A percentile compares a stretch with the other conserved stretches of the same genome.
phyloP scores from a whole-genome alignment of 2,113 vertebrate genomes.

The Cyanoramphus novaezelandiae region DNA sequence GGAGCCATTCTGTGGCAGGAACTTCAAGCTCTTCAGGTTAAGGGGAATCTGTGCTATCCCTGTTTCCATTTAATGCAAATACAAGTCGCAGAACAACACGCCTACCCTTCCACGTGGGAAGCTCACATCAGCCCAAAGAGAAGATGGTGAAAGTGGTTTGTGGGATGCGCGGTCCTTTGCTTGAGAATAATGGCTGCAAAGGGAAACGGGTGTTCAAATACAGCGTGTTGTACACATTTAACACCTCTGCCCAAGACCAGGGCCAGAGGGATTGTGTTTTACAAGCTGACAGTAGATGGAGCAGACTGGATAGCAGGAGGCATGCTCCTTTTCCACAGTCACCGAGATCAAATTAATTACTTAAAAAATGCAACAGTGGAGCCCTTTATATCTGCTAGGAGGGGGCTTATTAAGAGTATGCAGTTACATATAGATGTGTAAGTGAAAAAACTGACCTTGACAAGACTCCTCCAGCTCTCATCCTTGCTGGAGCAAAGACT shows the following conservation, averaged over 20 bases:
- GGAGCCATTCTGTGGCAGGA: not conserved
- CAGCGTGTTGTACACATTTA: accelerated
- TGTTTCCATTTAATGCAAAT: not conserved
- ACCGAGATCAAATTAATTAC: not conserved
- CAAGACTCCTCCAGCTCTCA: not conserved
- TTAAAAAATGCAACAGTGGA: not conserved
- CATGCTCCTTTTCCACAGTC: not conserved
- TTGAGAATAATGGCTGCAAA: not conserved
- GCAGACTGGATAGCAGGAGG: not conserved
- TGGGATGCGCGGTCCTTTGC: not conserved
- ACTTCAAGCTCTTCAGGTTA: not conserved
- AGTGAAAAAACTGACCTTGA: not conserved
- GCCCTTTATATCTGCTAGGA: not conserved
- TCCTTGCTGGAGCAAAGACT: not conserved
- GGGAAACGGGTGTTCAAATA: not conserved
- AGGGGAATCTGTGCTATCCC: not conserved
- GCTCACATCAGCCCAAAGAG: not conserved
- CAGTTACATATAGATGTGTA: accelerated
- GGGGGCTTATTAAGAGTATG: not conserved
- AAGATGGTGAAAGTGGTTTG: not conserved
- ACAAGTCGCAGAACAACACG: not conserved
- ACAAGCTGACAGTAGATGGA: not conserved
- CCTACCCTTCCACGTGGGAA: not conserved
- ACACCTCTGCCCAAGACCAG: not conserved
- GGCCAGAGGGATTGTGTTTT: not conserved